These are phyloP conservation scores for Zaprionus davidi DNA, from an alignment of 1,140 invertebrate genomes.

Conservation along the genomic window DNA sequence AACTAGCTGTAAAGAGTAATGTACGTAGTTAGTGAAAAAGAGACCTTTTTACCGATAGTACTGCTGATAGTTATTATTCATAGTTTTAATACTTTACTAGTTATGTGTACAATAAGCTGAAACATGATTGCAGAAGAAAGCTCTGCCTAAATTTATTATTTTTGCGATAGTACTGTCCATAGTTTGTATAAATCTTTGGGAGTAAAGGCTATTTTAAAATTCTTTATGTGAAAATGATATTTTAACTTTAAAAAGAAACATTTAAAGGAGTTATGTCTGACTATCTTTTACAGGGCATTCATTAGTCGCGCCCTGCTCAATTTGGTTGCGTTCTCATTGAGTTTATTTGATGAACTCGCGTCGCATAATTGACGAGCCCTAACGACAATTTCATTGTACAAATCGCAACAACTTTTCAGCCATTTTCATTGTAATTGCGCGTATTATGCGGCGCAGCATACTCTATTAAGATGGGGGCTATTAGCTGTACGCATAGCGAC, in stretches of 20 bases:
- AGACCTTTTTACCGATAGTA: background rate
- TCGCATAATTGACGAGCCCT: slow-evolving; percentile 63
- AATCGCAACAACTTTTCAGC: slow-evolving; percentile 75
- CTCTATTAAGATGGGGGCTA: slow-evolving; percentile 15
- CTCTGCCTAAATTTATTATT: background rate
- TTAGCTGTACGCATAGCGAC: slow-evolving; percentile 23
- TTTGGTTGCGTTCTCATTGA: background rate
- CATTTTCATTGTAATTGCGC: slow-evolving; percentile 67
- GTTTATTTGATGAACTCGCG: slow-evolving; percentile 23
- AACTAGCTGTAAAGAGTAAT: no score
- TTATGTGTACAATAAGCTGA: no score
- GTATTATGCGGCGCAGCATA: background rate
- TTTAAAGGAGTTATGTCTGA: background rate
- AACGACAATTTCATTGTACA: slow-evolving; percentile 69
- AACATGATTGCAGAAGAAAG: background rate
- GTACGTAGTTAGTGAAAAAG: no score
- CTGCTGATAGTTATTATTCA: background rate
- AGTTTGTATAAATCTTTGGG: background rate
- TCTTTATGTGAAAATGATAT: no score
- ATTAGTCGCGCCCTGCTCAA: background rate
- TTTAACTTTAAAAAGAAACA: no score
- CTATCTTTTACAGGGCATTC: background rate
- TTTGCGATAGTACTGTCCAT: background rate
- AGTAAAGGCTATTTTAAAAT: no score
- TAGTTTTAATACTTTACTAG: no score